Evolutionary conservation across 2,888 invertebrate species (phyloP).

Genomic region (Phortica okadai): DNA sequence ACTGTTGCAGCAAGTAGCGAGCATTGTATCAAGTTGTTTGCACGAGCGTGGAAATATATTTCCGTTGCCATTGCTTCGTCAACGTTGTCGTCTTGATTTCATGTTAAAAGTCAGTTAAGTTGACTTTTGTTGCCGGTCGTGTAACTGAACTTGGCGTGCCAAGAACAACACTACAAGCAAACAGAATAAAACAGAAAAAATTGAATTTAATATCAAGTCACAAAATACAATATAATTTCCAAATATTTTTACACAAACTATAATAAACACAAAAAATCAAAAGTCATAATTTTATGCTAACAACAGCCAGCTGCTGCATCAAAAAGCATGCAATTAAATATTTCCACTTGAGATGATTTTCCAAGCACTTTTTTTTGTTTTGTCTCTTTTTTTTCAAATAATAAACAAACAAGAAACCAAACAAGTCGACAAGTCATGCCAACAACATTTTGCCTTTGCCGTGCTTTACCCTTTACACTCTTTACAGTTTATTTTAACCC

Average conservation of each 20-base stretch:
- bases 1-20: background rate
- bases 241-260: background rate
- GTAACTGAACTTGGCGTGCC: no score
- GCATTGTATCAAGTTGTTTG: background rate
- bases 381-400: no score
- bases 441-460: background rate
- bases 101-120: background rate
- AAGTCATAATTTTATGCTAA: conserved; percentile 14
- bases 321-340: conserved; percentile 26
- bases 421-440: background rate
- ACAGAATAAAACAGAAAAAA: no score
- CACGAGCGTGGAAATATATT: conserved; percentile 6
- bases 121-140: background rate
- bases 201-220: no score
- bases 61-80: background rate
- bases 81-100: background rate
- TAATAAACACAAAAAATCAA: background rate
- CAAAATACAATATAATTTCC: background rate
- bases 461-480: no score
- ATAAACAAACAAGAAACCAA: background rate
- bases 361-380: conserved; percentile 5
- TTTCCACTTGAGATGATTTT: conserved; percentile 31
- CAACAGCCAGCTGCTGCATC: conserved; percentile 11
- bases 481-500: no score
- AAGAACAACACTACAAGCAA: no score